Base-by-base conservation (phyloP, 2,888 invertebrate genomes). In the Polydesmus complanatus region DNA sequence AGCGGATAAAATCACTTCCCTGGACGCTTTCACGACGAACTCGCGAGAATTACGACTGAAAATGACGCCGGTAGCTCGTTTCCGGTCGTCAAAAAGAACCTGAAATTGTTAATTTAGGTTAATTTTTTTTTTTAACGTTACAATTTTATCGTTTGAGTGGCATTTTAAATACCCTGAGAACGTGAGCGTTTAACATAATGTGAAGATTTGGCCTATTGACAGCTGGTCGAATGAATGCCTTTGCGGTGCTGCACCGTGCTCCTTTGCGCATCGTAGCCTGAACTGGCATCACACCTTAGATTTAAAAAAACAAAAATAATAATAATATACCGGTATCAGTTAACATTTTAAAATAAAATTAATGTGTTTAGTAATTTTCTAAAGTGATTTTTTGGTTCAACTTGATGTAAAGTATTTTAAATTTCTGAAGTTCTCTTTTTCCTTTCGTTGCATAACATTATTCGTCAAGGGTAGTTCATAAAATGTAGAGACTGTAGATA, bases 181-280 rank as follows among this genome's bases (percentile, higher is more conserved):
- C 90, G 64, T 88, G 86, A 0, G 89, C 80, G 68, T 87, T 79
- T 81, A 89, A 86, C 0, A 89, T 84, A 18, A 93, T 81, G 70
- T 93, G 88, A 0, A 93, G 76, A 71, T 92, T 93, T n/a, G 80
- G 79, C 1, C 93, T 78, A 1, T 87, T 77, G 58, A 88, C 79
- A 0, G 86, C 84, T 0, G 92, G 86, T 61, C 91, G 77, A 1
- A 93, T 73, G 68, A 91, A 93, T 0, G 91, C 91, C 75, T 92
- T 91, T 0, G 88, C 84, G 0, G 90, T 88, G 3, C 90, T 90
- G 70, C 93, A 93, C 1, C 93, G 80, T 47, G 88, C 84, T 0
- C 92, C 92, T 21, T 91, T 88, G 67, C 85, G 80, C 67, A 85
- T 84, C 0, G 89, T 92, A 27, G 89, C 91, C 73, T 91, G 91